Conservation (phyloP, 2,113 vertebrate species). For the Scytalopus superciliaris region DNA sequence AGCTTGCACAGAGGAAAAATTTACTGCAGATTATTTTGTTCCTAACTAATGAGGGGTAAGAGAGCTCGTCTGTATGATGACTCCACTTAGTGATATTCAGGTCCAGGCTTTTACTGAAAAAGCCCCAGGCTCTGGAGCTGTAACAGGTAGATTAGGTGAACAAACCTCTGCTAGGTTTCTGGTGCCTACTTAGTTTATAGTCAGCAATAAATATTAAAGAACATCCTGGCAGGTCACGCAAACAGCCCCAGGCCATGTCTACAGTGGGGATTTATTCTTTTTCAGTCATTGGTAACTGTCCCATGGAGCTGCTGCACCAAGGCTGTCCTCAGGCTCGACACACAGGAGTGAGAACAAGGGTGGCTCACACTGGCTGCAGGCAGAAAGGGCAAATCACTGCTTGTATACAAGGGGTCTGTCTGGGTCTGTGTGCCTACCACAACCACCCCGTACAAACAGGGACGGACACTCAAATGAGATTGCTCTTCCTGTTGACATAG, state of each 20-base stretch:
- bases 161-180: background rate
- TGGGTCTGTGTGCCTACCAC: background rate
- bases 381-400: background rate
- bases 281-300: background rate
- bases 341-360: background rate
- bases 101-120: background rate
- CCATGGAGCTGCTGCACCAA: background rate
- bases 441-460: background rate
- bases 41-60: background rate
- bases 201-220: conserved; percentile 4
- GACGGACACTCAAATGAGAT: background rate
- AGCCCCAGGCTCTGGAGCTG: background rate
- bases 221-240: background rate
- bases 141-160: conserved; percentile 18
- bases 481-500: background rate
- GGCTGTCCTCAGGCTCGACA: background rate
- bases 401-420: background rate
- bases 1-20: background rate
- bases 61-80: background rate
- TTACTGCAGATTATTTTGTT: background rate
- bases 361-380: background rate
- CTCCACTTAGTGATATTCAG: background rate
- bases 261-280: background rate
- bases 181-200: background rate
- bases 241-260: background rate